phyloP scores from a whole-genome alignment of 2,113 vertebrate species.

The Camarhynchus parvulus region DNA sequence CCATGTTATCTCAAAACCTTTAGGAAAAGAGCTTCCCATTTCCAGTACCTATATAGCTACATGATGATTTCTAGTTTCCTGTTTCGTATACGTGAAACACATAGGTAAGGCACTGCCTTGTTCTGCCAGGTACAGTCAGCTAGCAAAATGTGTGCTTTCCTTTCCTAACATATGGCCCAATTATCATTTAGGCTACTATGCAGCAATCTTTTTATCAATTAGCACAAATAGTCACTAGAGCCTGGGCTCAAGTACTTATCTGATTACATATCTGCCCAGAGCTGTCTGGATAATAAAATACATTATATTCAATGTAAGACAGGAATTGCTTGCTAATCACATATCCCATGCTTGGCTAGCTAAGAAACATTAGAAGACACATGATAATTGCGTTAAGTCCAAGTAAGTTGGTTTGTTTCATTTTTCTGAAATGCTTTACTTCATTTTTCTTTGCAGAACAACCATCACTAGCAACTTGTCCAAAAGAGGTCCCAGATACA shows the following conservation, averaged over 20 bases:
- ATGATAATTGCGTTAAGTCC: background rate
- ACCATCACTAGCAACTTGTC: background rate
- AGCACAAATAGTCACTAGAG: background rate
- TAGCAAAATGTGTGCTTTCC: fast-evolving
- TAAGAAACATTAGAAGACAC: background rate
- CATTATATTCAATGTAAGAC: background rate
- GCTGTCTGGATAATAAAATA: background rate
- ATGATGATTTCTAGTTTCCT: background rate
- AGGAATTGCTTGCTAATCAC: background rate
- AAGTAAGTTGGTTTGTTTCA: background rate
- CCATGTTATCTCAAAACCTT: background rate
- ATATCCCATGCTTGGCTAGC: background rate
- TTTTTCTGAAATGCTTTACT: background rate
- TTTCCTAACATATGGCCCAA: background rate
- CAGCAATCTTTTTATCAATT: background rate
- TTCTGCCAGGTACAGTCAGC: background rate
- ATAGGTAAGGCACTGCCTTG: background rate
- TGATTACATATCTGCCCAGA: background rate
- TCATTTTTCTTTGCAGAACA: background rate
- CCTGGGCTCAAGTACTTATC: background rate
- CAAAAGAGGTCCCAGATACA: background rate
- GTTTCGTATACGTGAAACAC: background rate
- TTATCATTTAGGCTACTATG: background rate
- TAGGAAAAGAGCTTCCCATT: background rate
- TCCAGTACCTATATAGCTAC: background rate